A percentile compares a stretch with the other conserved stretches of the same genome.
These are phyloP conservation scores for Petrocephalus schoutedeni DNA, from an alignment of 2,797 vertebrate species.

Conservation along the genomic window DNA sequence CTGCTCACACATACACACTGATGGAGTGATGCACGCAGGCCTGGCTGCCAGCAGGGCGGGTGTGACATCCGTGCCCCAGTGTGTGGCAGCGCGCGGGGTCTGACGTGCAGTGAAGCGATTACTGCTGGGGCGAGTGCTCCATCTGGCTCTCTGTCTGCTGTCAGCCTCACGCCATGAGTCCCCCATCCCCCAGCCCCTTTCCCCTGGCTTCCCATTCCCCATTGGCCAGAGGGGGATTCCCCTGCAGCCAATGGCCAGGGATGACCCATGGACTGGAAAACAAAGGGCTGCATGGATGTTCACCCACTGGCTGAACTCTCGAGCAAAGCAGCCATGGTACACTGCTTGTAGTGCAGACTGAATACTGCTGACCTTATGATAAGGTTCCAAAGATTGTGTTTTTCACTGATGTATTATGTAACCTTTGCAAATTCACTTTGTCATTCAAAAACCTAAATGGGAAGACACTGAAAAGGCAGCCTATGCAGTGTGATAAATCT, in stretches of 20 bases:
- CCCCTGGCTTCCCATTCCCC: conserved; percentile 21
- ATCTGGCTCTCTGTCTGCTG: background rate
- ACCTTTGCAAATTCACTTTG: background rate
- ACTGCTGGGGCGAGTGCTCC: background rate
- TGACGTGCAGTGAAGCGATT: background rate
- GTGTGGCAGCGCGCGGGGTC: background rate
- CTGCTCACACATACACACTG: conserved; percentile 24
- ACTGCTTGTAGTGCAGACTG: background rate
- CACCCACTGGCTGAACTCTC: conserved; percentile 22
- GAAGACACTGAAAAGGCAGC: background rate
- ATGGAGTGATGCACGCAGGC: conserved; percentile 27
- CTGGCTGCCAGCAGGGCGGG: background rate
- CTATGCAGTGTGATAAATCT: background rate
- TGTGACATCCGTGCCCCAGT: background rate
- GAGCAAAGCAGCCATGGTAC: background rate
- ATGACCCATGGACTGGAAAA: conserved; percentile 50
- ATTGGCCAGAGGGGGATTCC: conserved; percentile 47
- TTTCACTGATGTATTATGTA: background rate
- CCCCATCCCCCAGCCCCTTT: background rate
- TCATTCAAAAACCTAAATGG: background rate
- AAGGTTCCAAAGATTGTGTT: background rate
- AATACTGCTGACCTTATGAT: background rate
- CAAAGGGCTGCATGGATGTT: conserved; percentile 46
- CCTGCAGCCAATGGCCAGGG: conserved; percentile 44
- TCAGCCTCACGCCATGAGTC: background rate